Percentiles rank a stretch among this genome's conserved stretches.
phyloP scores from a whole-genome alignment of 2,113 vertebrate genomes.

The Oncorhynchus gorbuscha region DNA sequence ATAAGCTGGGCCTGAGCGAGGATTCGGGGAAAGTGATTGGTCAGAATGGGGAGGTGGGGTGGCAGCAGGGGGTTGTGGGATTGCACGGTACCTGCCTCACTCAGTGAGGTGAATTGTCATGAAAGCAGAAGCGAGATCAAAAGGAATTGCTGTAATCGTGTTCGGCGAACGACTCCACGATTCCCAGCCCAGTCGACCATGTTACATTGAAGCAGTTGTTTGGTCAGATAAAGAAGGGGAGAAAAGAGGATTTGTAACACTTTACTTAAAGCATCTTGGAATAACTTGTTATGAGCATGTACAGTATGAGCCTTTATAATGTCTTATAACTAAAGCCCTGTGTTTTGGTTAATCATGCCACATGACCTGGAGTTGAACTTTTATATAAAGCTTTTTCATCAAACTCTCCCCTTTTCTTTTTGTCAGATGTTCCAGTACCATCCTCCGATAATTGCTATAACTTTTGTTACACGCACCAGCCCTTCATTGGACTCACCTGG shows the following conservation, averaged over 20 bases:
- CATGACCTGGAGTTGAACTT: no score
- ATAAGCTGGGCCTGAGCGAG: not conserved
- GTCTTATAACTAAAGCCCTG: no score
- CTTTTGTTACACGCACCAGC: no score
- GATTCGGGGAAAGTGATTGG: conserved; percentile 15
- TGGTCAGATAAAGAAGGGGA: not conserved
- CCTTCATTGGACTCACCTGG: no score
- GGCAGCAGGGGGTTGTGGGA: conserved; percentile 26
- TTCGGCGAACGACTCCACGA: conserved; percentile 20
- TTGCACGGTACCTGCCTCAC: conserved; percentile 23
- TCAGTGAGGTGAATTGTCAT: conserved; percentile 23
- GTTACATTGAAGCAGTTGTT: conserved; percentile 36
- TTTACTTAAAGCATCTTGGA: no score
- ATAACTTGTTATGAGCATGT: no score
- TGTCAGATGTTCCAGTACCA: no score
- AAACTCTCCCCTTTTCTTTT: no score
- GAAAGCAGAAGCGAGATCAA: conserved; percentile 59
- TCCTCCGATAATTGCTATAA: no score
- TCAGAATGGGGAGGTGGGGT: conserved; percentile 30
- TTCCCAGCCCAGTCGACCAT: conserved; percentile 35
- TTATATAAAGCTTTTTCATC: no score
- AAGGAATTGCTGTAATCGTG: conserved; percentile 52
- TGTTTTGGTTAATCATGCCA: no score
- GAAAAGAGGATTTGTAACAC: not conserved
- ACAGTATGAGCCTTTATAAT: no score